phyloP scores from a whole-genome alignment of 2,113 vertebrate species.

The Hypocryptadius cinnamomeus region DNA sequence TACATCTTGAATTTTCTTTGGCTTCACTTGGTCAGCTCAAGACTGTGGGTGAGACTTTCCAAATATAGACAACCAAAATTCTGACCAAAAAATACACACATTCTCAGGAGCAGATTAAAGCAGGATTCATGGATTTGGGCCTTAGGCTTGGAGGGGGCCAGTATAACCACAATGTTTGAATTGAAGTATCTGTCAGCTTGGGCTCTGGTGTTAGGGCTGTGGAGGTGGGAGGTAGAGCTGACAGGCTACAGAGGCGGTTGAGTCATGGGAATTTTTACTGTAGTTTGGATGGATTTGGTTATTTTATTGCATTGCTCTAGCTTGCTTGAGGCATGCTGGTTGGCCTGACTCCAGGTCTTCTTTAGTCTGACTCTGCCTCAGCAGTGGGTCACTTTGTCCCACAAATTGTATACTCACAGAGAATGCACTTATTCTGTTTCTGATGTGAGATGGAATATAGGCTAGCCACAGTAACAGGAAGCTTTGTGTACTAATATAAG shows the following conservation, averaged over 20 bases:
- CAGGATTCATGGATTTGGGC: not conserved
- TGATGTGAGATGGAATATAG: not conserved
- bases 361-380: not conserved
- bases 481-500: not conserved
- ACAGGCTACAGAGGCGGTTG: not conserved
- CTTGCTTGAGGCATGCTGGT: not conserved
- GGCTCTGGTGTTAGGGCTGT: not conserved
- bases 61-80: slow-evolving; percentile 25
- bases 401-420: not conserved
- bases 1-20: slow-evolving; percentile 37
- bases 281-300: slow-evolving; percentile 41
- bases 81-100: slow-evolving; percentile 27
- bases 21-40: slow-evolving; percentile 2
- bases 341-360: not conserved
- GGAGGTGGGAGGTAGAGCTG: slow-evolving; percentile 19
- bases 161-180: slow-evolving; percentile 13
- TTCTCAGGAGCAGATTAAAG: slow-evolving; percentile 24
- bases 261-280: slow-evolving; percentile 43
- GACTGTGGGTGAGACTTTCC: slow-evolving; percentile 47
- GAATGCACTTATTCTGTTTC: not conserved
- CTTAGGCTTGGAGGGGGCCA: not conserved
- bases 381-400: not conserved
- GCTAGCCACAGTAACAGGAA: not conserved
- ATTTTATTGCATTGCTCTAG: slow-evolving; percentile 15
- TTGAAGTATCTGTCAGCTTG: not conserved